Percentiles rank a stretch among this genome's conserved stretches.
These are phyloP conservation scores for Drosophila oshimai DNA, from an alignment of 1,140 invertebrate genomes.

Conservation along the genomic window DNA sequence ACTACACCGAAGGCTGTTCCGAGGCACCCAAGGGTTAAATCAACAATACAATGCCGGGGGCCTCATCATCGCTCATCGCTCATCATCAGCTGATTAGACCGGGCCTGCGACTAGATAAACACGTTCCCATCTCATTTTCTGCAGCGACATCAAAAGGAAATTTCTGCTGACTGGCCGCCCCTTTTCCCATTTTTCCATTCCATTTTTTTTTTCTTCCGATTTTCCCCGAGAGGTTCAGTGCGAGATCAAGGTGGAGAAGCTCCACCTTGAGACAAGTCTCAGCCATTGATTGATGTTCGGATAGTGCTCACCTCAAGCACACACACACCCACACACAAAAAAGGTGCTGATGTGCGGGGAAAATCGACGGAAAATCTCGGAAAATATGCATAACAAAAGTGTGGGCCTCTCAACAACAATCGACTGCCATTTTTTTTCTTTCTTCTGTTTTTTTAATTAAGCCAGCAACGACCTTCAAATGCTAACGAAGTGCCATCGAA, in stretches of 20 bases:
- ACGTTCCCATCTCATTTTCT: slow-evolving; percentile 55
- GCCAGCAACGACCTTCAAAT: slow-evolving; percentile 18
- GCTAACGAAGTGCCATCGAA: slow-evolving; percentile 22
- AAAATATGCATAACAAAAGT: slow-evolving; percentile 27
- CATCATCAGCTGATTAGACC: slow-evolving; percentile 63
- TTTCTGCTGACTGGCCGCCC: slow-evolving; percentile 24
- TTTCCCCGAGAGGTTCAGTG: neutral
- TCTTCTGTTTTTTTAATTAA: too few relatives aligned
- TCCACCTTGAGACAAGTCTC: slow-evolving; percentile 33
- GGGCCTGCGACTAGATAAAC: slow-evolving; percentile 62
- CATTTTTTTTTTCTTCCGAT: neutral
- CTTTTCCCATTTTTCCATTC: neutral
- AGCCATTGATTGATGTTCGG: slow-evolving; percentile 43
- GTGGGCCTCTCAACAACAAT: neutral
- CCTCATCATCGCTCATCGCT: slow-evolving; percentile 29
- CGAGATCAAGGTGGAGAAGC: slow-evolving; percentile 28
- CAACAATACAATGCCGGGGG: slow-evolving; percentile 42
- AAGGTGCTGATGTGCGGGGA: neutral
- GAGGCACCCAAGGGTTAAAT: slow-evolving; percentile 51
- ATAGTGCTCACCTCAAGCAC: slow-evolving; percentile 39
- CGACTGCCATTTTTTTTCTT: slow-evolving; percentile 1
- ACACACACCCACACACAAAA: neutral
- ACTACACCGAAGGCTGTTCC: neutral
- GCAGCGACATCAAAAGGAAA: slow-evolving; percentile 42
- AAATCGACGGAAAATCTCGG: slow-evolving; percentile 4